Conservation (phyloP, 2,888 invertebrate species). For the Aporophyla nigra region DNA sequence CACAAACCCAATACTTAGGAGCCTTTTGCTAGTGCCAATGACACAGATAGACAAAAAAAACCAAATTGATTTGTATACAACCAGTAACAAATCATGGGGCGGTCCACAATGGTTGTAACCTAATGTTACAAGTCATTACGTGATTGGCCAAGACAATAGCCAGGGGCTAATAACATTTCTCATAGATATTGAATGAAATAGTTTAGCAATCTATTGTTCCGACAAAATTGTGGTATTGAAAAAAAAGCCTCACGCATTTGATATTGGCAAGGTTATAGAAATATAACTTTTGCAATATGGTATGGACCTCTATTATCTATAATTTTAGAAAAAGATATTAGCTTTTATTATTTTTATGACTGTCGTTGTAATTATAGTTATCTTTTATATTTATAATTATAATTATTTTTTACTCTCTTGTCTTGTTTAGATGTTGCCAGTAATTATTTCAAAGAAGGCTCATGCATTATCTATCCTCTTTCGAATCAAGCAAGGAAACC, state of each 20-base stretch:
- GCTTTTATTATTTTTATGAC: not conserved
- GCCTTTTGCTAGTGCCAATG: not conserved
- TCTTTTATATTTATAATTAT: too few species aligned
- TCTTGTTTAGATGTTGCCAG: not conserved
- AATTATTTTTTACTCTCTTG: too few species aligned
- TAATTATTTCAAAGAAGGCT: not conserved
- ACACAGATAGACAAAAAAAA: constrained; percentile 7
- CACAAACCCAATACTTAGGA: too few species aligned
- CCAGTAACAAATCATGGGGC: constrained; percentile 33
- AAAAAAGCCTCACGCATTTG: constrained; percentile 47
- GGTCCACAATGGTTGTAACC: constrained; percentile 35
- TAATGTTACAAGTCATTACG: constrained; percentile 59
- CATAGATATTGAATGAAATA: constrained; percentile 77
- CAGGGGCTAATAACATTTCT: constrained; percentile 73
- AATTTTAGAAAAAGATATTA: constrained; percentile 3
- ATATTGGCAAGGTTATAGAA: constrained; percentile 59
- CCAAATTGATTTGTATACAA: not conserved
- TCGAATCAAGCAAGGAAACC: too few species aligned
- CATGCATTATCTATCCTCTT: not conserved
- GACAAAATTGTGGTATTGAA: constrained; percentile 67
- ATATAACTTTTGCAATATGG: constrained; percentile 51
- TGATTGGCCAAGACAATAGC: constrained; percentile 75
- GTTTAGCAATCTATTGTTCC: constrained; percentile 82
- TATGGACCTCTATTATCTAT: constrained; percentile 39
- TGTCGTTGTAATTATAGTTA: not conserved